These are phyloP conservation scores for Taurulus bubalis DNA, from an alignment of 2,113 vertebrate species.

Conservation along the genomic window DNA sequence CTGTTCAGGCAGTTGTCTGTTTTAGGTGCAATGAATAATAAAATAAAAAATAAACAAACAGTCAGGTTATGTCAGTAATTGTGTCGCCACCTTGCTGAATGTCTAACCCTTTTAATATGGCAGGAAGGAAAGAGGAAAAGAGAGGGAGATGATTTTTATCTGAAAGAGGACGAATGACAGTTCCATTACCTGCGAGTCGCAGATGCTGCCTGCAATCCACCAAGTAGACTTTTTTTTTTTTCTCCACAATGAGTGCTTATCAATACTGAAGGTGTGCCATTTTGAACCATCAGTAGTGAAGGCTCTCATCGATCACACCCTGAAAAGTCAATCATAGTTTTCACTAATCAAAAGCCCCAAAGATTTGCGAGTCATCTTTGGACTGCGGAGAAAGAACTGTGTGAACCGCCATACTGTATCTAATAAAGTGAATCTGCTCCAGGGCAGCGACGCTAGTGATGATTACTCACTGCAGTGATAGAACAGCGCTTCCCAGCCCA, in stretches of 20 bases:
- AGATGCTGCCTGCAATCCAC: slow-evolving; percentile 73
- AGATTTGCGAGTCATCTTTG: slow-evolving; percentile 49
- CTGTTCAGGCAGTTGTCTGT: slow-evolving; percentile 2
- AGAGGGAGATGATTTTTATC: slow-evolving; percentile 75
- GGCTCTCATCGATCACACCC: slow-evolving; percentile 66
- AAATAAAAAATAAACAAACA: slow-evolving; percentile 17
- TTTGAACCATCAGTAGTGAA: slow-evolving; percentile 63
- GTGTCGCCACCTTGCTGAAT: slow-evolving; percentile 69
- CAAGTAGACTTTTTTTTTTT: slow-evolving; percentile 60
- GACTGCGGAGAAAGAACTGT: slow-evolving; percentile 15
- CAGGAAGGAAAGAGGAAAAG: slow-evolving; percentile 58
- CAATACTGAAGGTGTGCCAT: slow-evolving; percentile 73
- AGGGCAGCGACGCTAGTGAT: slow-evolving; percentile 3
- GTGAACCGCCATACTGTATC: slow-evolving; percentile 21
- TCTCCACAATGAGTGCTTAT: slow-evolving; percentile 67
- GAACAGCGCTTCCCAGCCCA: background rate
- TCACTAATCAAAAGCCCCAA: slow-evolving; percentile 68
- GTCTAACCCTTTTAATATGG: slow-evolving; percentile 77
- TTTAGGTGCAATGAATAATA: slow-evolving; percentile 38
- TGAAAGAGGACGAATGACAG: slow-evolving; percentile 81
- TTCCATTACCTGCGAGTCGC: slow-evolving; percentile 82
- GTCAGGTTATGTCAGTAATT: slow-evolving; percentile 69
- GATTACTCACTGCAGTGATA: slow-evolving; percentile 34
- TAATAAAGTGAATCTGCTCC: slow-evolving; percentile 26
- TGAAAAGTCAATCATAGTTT: slow-evolving; percentile 70